Conservation (phyloP, 2,797 vertebrate species). For the Channallabes apus region DNA sequence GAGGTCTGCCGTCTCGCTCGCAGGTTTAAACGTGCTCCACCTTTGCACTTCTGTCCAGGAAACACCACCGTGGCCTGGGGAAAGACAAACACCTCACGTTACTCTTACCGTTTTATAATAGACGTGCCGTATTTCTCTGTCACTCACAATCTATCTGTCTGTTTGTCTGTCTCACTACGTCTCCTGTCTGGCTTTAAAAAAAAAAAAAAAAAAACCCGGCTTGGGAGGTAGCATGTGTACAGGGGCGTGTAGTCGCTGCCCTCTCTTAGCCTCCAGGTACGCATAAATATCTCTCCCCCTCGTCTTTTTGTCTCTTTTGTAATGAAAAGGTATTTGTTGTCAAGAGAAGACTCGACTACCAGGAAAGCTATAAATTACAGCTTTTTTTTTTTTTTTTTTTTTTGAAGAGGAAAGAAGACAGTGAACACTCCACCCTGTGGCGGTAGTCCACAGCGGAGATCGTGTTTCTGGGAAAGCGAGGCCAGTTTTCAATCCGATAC, state of each 20-base stretch:
- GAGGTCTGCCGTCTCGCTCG: conserved; percentile 63
- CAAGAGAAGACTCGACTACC: conserved; percentile 71
- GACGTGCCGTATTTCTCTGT: not conserved
- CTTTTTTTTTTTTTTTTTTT: no score
- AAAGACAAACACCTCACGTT: not conserved
- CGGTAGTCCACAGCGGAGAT: conserved; percentile 67
- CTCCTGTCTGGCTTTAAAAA: conserved; percentile 67
- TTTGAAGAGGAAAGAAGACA: conserved; percentile 46
- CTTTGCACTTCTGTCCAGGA: conserved; percentile 28
- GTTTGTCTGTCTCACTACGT: not conserved
- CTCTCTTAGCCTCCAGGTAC: conserved; percentile 70
- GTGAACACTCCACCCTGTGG: conserved; percentile 66
- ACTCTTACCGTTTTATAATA: not conserved
- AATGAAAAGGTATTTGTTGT: conserved; percentile 80
- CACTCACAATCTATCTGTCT: not conserved
- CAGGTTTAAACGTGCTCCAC: conserved; percentile 64
- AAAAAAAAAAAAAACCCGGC: conserved; percentile 66
- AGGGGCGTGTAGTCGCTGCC: conserved; percentile 72
- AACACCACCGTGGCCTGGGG: not conserved
- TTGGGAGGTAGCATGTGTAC: conserved; percentile 52
- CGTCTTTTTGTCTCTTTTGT: conserved; percentile 62
- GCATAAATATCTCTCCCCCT: conserved; percentile 58
- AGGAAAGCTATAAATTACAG: conserved; percentile 75
- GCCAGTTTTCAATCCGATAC: conserved; percentile 65
- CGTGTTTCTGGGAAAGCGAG: conserved; percentile 67